A percentile compares a stretch with the other conserved stretches of the same genome.
Conservation (phyloP, 2,113 vertebrate species). For the Tylochromis polylepis region DNA sequence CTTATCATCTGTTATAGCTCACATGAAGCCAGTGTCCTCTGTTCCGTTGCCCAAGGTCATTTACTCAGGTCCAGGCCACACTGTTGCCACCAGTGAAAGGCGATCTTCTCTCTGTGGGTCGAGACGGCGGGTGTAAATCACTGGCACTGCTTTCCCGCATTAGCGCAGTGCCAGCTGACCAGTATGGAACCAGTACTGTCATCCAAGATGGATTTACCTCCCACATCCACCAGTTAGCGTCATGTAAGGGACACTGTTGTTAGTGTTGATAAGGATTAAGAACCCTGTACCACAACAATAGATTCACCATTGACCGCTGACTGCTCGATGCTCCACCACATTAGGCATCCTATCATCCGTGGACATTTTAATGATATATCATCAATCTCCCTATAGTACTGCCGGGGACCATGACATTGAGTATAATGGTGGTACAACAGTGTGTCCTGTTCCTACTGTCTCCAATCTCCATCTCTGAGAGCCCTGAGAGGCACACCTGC, state of each 20-base stretch:
- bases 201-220: constrained; percentile 49
- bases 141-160: constrained; percentile 44
- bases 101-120: constrained; percentile 41
- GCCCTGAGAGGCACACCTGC: constrained; percentile 52
- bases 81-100: constrained; percentile 53
- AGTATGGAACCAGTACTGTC: constrained; percentile 31
- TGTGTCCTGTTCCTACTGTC: constrained; percentile 21
- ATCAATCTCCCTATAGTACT: constrained; percentile 34
- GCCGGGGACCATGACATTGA: constrained; percentile 32
- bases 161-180: constrained; percentile 59
- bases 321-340: constrained; percentile 28
- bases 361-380: constrained; percentile 42
- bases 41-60: constrained; percentile 36
- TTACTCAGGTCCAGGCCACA: constrained; percentile 12
- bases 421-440: constrained; percentile 12
- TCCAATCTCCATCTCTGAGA: not conserved
- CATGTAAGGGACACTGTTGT: constrained; percentile 16
- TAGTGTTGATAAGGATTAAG: constrained; percentile 41
- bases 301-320: constrained; percentile 24
- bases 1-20: not conserved
- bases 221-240: constrained; percentile 35
- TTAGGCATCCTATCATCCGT: constrained; percentile 34
- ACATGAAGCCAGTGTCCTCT: not conserved
- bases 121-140: constrained; percentile 56
- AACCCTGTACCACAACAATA: constrained; percentile 2